Base-by-base conservation (phyloP, 2,797 vertebrate genomes). In the Arctocebus calabarensis region DNA sequence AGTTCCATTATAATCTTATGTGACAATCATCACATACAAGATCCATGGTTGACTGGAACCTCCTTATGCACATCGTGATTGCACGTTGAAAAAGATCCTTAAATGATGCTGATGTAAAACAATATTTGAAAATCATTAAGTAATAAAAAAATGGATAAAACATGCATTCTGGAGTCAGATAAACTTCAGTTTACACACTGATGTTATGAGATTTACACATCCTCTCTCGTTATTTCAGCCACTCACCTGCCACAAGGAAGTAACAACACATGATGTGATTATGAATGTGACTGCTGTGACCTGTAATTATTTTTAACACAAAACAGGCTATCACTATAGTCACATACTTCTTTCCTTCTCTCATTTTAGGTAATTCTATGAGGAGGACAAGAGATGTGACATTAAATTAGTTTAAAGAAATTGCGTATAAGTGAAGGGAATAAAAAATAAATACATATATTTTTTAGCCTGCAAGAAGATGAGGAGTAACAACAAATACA, bases 391-490 rank as follows among this genome's bases (percentile, higher is more conserved):
- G 5, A 43, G 12, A 57, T 16, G 3, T 22, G 78, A 57, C 4
- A 48, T 75, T 29, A 84, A 85, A 94, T 93, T 40, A 13, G 6
- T 1, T 55, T 82, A 88, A 74, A 86, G 0, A 48, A 45, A 66
- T 66, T 81, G 43, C 29, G 6, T 57, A 57, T 90, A 84, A 89
- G 25, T 82, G 5, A 83, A 88, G 91, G n/a, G 2, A 59, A 93
- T 92, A 29, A 37, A 78, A 88, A 27, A 45, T 29, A 52, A 40
- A 52, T 84, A n/a, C 16, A 70, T 9, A 43, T 57, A 23, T 10
- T 27, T 61, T 59, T 90, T n/a, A 84, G 79, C 40, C 3, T 52
- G 13, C 4, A 59, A 17, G n/a, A 8, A 13, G 0, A 16, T 83
- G 22, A 83, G 55, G 7, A 5, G 4, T 79, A 81, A 34, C 16